Evolutionary conservation across 2,888 invertebrate genomes (phyloP), one percentile per base, ranked within the genome.

Genomic region (Holacanthella duospinosa): DNA sequence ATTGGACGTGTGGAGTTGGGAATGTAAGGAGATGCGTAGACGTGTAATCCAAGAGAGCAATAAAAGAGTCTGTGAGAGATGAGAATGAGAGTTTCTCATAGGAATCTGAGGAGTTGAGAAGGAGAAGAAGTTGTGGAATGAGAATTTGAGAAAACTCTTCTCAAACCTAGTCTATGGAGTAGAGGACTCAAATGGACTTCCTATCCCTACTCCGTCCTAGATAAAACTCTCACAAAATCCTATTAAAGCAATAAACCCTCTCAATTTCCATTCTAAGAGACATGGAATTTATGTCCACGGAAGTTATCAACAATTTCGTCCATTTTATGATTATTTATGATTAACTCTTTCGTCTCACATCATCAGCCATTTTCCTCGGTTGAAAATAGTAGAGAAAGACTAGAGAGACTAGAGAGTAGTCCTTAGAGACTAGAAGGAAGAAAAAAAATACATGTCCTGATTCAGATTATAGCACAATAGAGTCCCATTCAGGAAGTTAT

Each of bases 251-350:
- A 48, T 48, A 48, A 48, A 48, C 48, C 48, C 48, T 4, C 48
- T 9, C 12, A 48, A 36, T 48, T 21, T 48, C 48, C 48, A 48
- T 48, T n/a, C 48, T 48, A 48, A 48, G n/a, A 21, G 48, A 21
- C 19, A 9, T 4, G 21, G 48, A 48, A 48, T 48, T 48, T 48
- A 48, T 21, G 48, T n/a, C 21, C 4, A 21, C 48, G 12, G 48
- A 48, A 48, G 16, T 48, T 48, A 48, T 48, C 48, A 48, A 48
- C 48, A 48, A 48, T 48, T 48, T 48, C 48, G 16, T 36, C 48
- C 48, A 48, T 48, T 48, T n/a, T 48, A 48, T 48, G 48, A 48
- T 48, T 48, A 48, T 48, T 48, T 48, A 48, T 48, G 48, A 48
- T 48, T 48, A 48, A 48, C 48, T 48, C 48, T 21, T 48, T 21